Base-by-base conservation (phyloP, 2,113 vertebrate genomes). In the Calypte anna region DNA sequence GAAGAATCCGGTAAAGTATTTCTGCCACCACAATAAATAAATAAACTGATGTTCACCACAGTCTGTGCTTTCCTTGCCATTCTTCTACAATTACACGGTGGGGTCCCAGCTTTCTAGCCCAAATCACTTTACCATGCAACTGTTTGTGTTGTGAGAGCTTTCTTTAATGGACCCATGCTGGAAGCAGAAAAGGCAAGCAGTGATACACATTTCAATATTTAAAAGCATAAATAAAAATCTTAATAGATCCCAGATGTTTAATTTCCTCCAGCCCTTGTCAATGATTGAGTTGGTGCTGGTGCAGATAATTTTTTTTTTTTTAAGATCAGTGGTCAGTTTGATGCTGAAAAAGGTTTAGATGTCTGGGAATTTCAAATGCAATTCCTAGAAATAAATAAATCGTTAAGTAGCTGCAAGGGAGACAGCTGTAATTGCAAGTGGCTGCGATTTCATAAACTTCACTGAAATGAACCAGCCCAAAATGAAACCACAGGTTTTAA, bases 211-310 rank as follows among this genome's bases (percentile, higher is more conserved):
- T 91, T 95, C 82, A 92, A 88, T 91, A 90, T 96, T 93, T 93
- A 88, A 95, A 96, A 90, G 69, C 86, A 92, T 94, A 96, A 96
- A 96, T 93, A 97, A 95, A 96, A 94, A 75, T 88, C 85, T 80
- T 90, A 96, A 96, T 88, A 96, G 68, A 94, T 95, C 82, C 88
- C 94, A 96, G 86, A 95, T 91, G 80, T 86, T 96, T 95, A 77
- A 92, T 88, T 96, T 96, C 93, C 93, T 90, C 77, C 66, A 88
- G 66, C n/a, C 43, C 59, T 84, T 86, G 82, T 73, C 86, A 81
- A 54, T 91, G 93, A 96, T 51, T 93, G 82, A 96, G 77, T 16
- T 90, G 68, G 79, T 91, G 86, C 62, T 88, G 86, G 84, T 57
- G 44, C 54, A 93, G 80, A 90, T 78, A 31, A 61, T 62, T 93